Conservation (phyloP, 2,888 invertebrate genomes). For the Pseudococcus viburni region DNA sequence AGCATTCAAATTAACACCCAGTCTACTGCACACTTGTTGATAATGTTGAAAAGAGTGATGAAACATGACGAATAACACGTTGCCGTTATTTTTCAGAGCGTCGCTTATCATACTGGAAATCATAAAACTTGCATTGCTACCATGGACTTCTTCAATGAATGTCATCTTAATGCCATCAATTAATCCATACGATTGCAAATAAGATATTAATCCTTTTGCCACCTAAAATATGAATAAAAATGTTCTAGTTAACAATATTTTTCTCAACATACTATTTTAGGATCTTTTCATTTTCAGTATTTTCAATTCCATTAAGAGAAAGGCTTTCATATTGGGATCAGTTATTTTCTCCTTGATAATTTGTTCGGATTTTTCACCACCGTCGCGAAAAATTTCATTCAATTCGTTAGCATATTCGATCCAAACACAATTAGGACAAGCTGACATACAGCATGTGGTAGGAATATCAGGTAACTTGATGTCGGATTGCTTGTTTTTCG, state of each 20-base stretch:
- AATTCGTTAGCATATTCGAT: slow-evolving; percentile 89
- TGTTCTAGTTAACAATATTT: not conserved
- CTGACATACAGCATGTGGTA: slow-evolving; percentile 90
- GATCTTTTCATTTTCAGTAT: slow-evolving; percentile 56
- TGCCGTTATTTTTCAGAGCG: not conserved
- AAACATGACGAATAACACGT: slow-evolving; percentile 28
- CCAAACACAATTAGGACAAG: slow-evolving; percentile 95
- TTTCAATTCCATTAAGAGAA: slow-evolving; percentile 82
- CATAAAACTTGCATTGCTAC: slow-evolving; percentile 60
- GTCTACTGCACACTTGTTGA: slow-evolving; percentile 55
- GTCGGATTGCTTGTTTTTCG: not conserved
- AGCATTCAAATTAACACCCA: not conserved
- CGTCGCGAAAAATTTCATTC: slow-evolving; percentile 77
- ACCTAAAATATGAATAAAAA: slow-evolving; percentile 35
- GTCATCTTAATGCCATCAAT: slow-evolving; percentile 26
- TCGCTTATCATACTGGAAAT: slow-evolving; percentile 45
- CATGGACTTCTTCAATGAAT: slow-evolving; percentile 58
- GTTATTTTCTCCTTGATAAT: slow-evolving; percentile 82
- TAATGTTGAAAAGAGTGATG: slow-evolving; percentile 62
- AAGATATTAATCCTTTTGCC: slow-evolving; percentile 33
- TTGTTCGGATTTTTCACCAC: slow-evolving; percentile 79
- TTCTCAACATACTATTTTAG: not conserved
- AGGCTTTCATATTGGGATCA: slow-evolving; percentile 87
- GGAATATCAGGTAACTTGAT: slow-evolving; percentile 78
- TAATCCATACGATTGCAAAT: slow-evolving; percentile 45